These are phyloP conservation scores for Lontra canadensis DNA, from an alignment of 2,113 vertebrate genomes.

Conservation along the genomic window DNA sequence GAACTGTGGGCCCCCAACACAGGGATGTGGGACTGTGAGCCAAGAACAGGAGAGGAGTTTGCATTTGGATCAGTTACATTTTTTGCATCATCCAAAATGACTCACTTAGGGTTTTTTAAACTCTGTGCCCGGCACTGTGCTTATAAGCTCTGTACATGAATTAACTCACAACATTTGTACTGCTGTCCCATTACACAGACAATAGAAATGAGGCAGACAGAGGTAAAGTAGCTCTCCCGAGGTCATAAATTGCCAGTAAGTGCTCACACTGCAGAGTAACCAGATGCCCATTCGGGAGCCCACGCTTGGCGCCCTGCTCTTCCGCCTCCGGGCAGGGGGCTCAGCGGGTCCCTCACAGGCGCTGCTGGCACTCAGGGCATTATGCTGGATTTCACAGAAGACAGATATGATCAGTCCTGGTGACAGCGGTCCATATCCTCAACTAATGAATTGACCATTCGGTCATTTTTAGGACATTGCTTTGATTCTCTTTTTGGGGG, in stretches of 20 bases:
- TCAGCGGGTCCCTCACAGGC: background rate
- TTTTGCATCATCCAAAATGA: background rate
- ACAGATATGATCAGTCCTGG: background rate
- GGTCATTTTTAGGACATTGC: background rate
- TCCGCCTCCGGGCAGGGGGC: background rate
- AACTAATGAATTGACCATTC: background rate
- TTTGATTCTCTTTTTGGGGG: background rate
- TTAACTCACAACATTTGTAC: background rate
- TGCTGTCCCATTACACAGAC: background rate
- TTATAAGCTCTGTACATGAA: background rate
- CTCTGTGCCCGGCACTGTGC: background rate
- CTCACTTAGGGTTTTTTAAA: background rate
- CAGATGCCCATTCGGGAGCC: background rate
- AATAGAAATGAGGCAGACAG: background rate
- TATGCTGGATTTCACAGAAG: background rate
- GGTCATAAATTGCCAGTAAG: background rate
- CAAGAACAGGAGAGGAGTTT: background rate
- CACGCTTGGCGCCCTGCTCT: background rate
- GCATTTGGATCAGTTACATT: background rate
- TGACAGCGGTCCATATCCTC: background rate
- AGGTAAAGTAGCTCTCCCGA: background rate
- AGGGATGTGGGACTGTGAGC: background rate
- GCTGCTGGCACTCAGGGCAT: background rate
- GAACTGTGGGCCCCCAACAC: background rate
- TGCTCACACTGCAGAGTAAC: rapidly evolving